Conservation (phyloP, 2,797 vertebrate species). For the Cuculus canorus region DNA sequence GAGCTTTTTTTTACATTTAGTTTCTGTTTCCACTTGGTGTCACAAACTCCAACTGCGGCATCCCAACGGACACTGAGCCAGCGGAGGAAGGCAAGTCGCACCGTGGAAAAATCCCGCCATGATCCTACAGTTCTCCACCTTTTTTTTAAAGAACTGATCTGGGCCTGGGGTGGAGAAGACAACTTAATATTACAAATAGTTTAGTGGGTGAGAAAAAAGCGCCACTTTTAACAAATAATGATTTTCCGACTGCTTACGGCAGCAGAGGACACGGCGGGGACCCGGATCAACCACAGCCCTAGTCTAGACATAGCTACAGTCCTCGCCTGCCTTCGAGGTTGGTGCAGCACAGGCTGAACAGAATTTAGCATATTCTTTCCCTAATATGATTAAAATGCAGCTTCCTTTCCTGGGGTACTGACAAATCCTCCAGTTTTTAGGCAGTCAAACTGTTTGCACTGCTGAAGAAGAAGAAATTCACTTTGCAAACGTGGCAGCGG, state of each 20-base stretch:
- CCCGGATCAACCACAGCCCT: not conserved
- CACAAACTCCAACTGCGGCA: not conserved
- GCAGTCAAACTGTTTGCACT: not conserved
- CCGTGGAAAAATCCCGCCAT: not conserved
- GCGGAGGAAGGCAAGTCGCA: not conserved
- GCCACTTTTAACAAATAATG: not conserved
- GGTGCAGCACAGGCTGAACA: not conserved
- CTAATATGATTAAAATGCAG: not conserved
- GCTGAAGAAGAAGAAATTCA: not conserved
- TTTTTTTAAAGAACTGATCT: not conserved
- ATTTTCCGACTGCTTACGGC: not conserved
- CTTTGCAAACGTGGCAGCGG: not conserved
- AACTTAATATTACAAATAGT: not conserved
- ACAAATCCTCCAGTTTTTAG: not conserved
- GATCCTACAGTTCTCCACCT: not conserved
- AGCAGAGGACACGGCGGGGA: accelerated
- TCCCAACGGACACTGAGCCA: not conserved
- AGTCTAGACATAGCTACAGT: not conserved
- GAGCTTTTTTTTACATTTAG: not conserved
- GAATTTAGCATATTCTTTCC: not conserved
- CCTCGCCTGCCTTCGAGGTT: not conserved
- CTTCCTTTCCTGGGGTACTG: not conserved
- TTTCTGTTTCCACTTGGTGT: not conserved
- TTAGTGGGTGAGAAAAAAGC: not conserved
- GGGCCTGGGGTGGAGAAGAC: not conserved